Evolutionary conservation across 30 jellyfish, hydroid and myxozoan genomes (phyloP).

Genomic region (Chironex yamaguchii): DNA sequence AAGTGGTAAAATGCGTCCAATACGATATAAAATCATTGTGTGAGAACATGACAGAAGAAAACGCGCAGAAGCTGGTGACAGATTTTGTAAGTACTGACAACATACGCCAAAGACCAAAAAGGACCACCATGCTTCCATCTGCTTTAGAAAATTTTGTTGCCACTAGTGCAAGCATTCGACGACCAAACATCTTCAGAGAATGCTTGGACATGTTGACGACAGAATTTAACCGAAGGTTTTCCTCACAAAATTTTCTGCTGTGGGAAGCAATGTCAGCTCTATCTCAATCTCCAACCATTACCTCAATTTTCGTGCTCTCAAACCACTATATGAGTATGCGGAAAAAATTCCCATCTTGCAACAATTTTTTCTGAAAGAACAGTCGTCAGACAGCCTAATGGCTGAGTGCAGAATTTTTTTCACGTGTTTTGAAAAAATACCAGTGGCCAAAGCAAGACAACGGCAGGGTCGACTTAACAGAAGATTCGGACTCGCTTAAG

Average conservation of each 20-base stretch:
- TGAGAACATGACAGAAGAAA: not conserved
- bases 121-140: not conserved
- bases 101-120: not conserved
- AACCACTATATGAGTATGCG: not conserved
- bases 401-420: not conserved
- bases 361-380: not conserved
- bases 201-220: not conserved
- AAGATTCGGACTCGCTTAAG: no score
- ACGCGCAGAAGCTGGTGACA: not conserved
- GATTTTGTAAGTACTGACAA: not conserved
- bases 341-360: not conserved
- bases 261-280: not conserved
- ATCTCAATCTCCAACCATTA: not conserved
- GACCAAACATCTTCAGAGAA: slow-evolving; percentile 4
- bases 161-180: not conserved
- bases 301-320: not conserved
- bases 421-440: not conserved
- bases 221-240: not conserved
- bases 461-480: not conserved
- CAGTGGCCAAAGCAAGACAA: not conserved
- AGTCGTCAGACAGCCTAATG: not conserved
- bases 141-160: not conserved
- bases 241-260: not conserved
- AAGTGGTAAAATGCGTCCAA: not conserved
- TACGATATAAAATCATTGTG: slow-evolving; percentile 5